These are phyloP conservation scores for Haemorhous mexicanus DNA, from an alignment of 2,113 vertebrate species.

Conservation along the genomic window DNA sequence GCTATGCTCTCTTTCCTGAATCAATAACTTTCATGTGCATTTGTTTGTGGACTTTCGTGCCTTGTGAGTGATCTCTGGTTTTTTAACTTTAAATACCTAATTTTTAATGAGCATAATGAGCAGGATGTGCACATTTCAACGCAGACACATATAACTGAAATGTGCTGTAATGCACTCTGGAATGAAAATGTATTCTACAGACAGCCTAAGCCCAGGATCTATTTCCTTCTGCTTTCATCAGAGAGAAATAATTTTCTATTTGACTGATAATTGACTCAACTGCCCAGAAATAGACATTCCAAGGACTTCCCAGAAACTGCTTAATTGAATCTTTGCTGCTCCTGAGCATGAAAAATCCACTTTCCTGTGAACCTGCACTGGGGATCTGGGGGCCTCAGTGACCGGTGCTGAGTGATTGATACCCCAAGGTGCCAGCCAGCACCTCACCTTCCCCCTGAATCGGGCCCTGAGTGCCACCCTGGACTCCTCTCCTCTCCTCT, in stretches of 20 bases:
- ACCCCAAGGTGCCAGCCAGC: too few species aligned
- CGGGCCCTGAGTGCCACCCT: rapidly evolving
- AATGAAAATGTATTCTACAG: background rate
- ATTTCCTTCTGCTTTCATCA: background rate
- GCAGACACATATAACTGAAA: background rate
- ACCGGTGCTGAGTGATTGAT: background rate
- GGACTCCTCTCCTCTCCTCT: background rate
- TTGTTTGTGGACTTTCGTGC: background rate
- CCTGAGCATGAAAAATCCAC: background rate
- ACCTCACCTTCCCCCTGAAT: rapidly evolving
- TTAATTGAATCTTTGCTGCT: background rate
- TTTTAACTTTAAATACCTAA: background rate
- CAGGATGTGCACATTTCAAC: background rate
- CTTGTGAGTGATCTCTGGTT: background rate
- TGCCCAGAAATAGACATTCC: background rate
- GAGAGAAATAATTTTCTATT: background rate
- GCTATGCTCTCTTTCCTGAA: background rate
- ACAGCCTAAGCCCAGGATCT: background rate
- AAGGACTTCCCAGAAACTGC: background rate
- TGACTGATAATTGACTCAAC: background rate
- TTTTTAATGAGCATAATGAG: background rate
- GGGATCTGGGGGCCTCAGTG: rapidly evolving
- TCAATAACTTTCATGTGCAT: background rate
- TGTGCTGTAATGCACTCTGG: background rate
- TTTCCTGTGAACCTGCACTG: background rate